A percentile compares a stretch with the other conserved stretches of the same genome.
Conservation (phyloP, 2,888 invertebrate genomes). For the Cephus nigrinus region DNA sequence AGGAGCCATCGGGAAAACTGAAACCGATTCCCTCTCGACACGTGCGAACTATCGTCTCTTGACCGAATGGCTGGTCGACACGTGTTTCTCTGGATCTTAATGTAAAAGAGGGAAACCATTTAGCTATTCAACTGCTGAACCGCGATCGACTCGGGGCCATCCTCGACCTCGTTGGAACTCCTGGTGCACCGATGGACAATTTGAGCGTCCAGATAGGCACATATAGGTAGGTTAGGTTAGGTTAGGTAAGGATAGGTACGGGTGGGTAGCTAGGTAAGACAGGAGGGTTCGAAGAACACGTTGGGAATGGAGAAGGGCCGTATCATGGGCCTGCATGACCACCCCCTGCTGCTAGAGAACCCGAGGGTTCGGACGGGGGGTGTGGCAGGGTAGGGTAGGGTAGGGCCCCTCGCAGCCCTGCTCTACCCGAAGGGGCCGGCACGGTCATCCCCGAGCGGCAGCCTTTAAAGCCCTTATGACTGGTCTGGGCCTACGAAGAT, state of each 20-base stretch:
- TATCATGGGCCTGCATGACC: constrained; percentile 40
- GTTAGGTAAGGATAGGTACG: no score
- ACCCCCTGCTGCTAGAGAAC: constrained; percentile 44
- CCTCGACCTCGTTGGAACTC: neutral
- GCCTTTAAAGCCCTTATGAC: constrained; percentile 26
- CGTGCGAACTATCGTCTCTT: constrained; percentile 19
- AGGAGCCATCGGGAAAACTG: neutral
- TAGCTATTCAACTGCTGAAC: neutral
- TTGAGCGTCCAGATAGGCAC: neutral
- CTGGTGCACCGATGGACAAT: neutral
- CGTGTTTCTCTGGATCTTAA: constrained; percentile 18
- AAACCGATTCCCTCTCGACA: constrained; percentile 13
- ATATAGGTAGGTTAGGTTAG: neutral
- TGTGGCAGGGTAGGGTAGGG: constrained; percentile 36
- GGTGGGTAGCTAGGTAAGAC: neutral
- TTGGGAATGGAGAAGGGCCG: constrained; percentile 34
- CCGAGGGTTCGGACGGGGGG: constrained; percentile 26
- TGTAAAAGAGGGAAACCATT: neutral
- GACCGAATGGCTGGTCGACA: constrained; percentile 24
- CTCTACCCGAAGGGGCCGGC: constrained; percentile 3
- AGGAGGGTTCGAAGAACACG: neutral
- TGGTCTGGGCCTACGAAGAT: neutral
- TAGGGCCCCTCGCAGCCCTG: constrained; percentile 35
- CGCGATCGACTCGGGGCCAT: neutral
- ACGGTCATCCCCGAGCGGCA: constrained; percentile 24